Base-by-base conservation (phyloP, 1,140 invertebrate species). In the Drosophila nasuta region DNA sequence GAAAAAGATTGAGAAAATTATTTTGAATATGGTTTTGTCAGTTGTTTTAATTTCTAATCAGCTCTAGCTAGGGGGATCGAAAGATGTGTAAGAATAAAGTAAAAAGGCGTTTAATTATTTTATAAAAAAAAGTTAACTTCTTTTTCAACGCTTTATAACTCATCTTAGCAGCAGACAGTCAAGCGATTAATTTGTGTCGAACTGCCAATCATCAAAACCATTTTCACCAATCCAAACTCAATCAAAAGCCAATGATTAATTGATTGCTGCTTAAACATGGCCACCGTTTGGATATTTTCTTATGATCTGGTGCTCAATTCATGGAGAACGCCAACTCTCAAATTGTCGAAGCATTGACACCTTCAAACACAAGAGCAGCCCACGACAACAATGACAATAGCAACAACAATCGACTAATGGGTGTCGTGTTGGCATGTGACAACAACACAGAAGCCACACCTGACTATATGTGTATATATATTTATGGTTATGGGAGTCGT, bases 341-440 rank as follows among this genome's bases (percentile, higher is more conserved):
- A 56, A 62, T 58, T 74, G 62, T 68, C 63, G 46, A 49, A 68
- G 52, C 57, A 54, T 74, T 80, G 83, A 83, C 83, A 80, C 74
- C 45, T 71, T 77, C 66, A 45, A 35, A 41, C 35, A 20, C 63
- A 57, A 57, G 48, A 28, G 46, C 71, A 51, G 13, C 51, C 58
- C 48, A 71, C 62, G 51, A 38, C 17, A 17, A 48, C 49, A 70
- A 46, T n/a, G n/a, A 35, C 49, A 51, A 67, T 28, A 43, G 49
- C 30, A 56, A 65, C 45, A 43, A 51, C 64, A 5, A 41, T 30
- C 28, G n/a, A 59, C 62, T 48, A 60, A 63, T 70, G 46, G 30
- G 68, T 69, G 81, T 62, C 68, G 67, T 65, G 67, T 68, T 81
- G 75, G 56, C 82, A 81, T 67, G 59, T 81, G 72, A 74, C 66